Percentiles rank a stretch among this genome's conserved stretches.
Conservation (phyloP, 2,888 invertebrate species). For the Molanna angustata region DNA sequence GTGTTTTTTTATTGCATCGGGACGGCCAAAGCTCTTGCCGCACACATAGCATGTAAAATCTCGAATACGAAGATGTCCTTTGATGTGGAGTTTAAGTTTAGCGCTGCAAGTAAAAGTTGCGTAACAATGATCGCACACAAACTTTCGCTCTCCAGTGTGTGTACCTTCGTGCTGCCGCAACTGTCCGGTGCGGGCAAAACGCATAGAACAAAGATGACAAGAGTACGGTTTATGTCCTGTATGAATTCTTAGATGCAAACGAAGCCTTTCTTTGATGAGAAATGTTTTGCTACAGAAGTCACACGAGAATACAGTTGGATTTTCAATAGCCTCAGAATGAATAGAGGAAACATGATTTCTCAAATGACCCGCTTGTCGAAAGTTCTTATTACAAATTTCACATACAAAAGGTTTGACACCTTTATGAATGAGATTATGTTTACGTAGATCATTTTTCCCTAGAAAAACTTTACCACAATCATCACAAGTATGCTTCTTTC, state of each 20-base stretch:
- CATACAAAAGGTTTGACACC: slow-evolving; percentile 63
- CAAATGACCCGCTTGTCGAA: slow-evolving; percentile 62
- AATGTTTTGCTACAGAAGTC: slow-evolving; percentile 74
- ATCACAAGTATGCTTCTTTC: slow-evolving; percentile 23
- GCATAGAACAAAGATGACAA: slow-evolving; percentile 61
- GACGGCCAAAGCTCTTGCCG: slow-evolving; percentile 71
- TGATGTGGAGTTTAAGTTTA: slow-evolving; percentile 61
- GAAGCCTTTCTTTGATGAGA: slow-evolving; percentile 70
- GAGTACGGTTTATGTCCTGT: slow-evolving; percentile 67
- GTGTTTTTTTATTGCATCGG: slow-evolving; percentile 74
- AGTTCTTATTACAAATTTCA: slow-evolving; percentile 59
- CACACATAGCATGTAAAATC: slow-evolving; percentile 79
- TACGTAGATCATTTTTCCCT: slow-evolving; percentile 62
- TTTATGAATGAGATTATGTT: slow-evolving; percentile 66
- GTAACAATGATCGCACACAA: slow-evolving; percentile 68
- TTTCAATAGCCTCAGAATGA: slow-evolving; percentile 47
- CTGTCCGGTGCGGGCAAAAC: slow-evolving; percentile 71
- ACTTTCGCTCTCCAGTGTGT: slow-evolving; percentile 71
- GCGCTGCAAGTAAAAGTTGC: slow-evolving; percentile 67
- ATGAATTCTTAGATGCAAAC: slow-evolving; percentile 71
- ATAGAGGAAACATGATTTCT: slow-evolving; percentile 61
- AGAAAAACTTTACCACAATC: slow-evolving; percentile 61
- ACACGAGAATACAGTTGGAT: slow-evolving; percentile 59
- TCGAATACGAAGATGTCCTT: slow-evolving; percentile 69
- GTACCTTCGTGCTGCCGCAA: slow-evolving; percentile 71